Conservation (phyloP, 2,113 vertebrate genomes). For the Tenebrosternarchus preto region DNA sequence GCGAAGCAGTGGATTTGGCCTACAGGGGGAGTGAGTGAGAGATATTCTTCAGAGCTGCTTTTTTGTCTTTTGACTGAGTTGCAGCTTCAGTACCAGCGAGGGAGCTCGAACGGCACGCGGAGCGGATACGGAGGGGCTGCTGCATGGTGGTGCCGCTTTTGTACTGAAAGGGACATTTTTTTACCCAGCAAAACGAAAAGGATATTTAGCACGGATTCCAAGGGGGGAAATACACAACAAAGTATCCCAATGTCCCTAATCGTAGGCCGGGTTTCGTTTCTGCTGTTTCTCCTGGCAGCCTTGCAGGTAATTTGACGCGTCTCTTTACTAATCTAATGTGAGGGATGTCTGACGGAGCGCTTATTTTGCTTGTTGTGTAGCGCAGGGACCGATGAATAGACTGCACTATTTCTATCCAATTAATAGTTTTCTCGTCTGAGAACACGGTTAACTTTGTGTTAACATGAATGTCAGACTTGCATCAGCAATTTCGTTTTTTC, state of each 20-base stretch:
- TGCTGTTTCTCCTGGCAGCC: slow-evolving; percentile 33
- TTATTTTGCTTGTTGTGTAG: neutral
- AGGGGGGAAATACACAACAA: neutral
- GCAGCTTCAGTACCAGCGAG: slow-evolving; percentile 44
- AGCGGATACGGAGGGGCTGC: neutral
- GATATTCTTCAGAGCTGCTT: no score
- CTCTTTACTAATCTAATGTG: no score
- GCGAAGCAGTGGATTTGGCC: no score
- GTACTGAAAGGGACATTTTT: neutral
- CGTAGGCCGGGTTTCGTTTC: slow-evolving; percentile 26
- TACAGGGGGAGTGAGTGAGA: no score
- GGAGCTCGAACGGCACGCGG: slow-evolving; percentile 27
- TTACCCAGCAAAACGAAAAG: neutral
- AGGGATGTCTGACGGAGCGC: no score
- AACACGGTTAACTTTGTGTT: neutral
- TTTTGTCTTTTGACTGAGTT: neutral
- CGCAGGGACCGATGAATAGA: no score
- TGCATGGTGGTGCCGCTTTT: slow-evolving; percentile 30
- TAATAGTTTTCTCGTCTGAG: neutral
- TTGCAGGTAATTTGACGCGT: slow-evolving; percentile 9
- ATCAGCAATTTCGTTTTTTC: neutral
- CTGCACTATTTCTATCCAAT: no score
- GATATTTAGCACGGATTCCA: slow-evolving; percentile 8
- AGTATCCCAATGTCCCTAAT: slow-evolving; percentile 30
- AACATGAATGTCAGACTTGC: neutral